Conservation (phyloP, 2,888 invertebrate species). For the Patella depressa region DNA sequence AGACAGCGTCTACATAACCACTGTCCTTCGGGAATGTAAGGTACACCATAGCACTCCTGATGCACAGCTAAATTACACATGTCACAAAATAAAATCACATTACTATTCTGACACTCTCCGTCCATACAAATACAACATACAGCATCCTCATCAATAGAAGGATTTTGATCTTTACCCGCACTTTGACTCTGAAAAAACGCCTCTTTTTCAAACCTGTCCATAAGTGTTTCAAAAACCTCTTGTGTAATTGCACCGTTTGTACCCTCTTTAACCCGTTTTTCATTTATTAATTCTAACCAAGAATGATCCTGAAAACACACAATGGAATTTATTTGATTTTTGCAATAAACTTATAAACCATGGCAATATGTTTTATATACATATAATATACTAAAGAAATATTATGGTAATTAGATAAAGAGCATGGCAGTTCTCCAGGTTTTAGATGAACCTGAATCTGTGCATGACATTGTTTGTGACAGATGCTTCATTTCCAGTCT, state of each 20-base stretch:
- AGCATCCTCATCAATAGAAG: constrained; percentile 94
- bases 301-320: constrained; percentile 80
- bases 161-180: constrained; percentile 75
- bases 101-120: constrained; percentile 98
- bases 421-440: too few relatives aligned
- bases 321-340: too few relatives aligned
- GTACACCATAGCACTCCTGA: constrained; percentile 97
- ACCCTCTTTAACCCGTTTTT: constrained; percentile 77
- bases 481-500: too few relatives aligned
- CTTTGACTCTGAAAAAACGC: constrained; percentile 75
- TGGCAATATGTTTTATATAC: too few relatives aligned
- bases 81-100: constrained; percentile 98
- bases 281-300: constrained; percentile 92
- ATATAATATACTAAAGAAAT: too few relatives aligned
- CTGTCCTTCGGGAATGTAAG: constrained; percentile 96
- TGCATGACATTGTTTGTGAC: too few relatives aligned
- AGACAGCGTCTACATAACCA: constrained; percentile 97
- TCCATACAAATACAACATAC: constrained; percentile 99
- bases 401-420: too few relatives aligned
- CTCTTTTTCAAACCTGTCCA: constrained; percentile 98
- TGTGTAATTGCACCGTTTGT: constrained; percentile 82
- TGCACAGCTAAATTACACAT: constrained; percentile 99
- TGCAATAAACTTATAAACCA: too few relatives aligned
- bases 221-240: constrained; percentile 92
- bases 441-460: too few relatives aligned